Evolutionary conservation across 1,140 invertebrate genomes (phyloP).

Genomic region (Eupeodes corollae): DNA sequence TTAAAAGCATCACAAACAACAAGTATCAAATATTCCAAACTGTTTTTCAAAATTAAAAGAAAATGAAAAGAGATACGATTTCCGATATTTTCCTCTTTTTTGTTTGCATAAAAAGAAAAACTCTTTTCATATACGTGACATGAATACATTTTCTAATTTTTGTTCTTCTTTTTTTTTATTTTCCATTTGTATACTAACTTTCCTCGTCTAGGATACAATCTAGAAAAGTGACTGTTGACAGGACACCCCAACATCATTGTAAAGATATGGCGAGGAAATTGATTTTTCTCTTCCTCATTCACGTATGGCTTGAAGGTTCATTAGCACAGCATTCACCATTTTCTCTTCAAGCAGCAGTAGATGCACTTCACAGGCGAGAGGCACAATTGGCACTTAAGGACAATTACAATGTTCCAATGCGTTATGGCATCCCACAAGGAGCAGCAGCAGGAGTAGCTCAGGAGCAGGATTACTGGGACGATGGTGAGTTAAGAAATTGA

Average conservation of each 20-base stretch:
- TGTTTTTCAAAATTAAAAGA: too few relatives aligned
- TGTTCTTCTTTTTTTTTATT: too few relatives aligned
- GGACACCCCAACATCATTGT: neutral
- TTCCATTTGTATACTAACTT: too few relatives aligned
- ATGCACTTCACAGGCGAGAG: conserved; percentile 32
- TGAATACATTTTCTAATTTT: neutral
- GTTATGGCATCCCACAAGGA: conserved; percentile 9
- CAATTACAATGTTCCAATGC: conserved; percentile 26
- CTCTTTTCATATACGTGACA: neutral
- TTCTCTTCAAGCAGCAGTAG: conserved; percentile 32
- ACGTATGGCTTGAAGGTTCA: neutral
- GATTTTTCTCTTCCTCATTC: neutral
- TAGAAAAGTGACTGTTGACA: too few relatives aligned
- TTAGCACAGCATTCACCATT: conserved; percentile 22
- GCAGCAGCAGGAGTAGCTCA: conserved; percentile 1
- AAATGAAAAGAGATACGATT: too few relatives aligned
- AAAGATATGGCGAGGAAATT: neutral
- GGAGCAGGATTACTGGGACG: conserved; percentile 29
- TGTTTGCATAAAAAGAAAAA: too few relatives aligned
- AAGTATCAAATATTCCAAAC: too few relatives aligned
- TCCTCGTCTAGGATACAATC: neutral
- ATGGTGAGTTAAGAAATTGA: conserved; percentile 18
- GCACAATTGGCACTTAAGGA: conserved; percentile 21
- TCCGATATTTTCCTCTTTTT: too few relatives aligned
- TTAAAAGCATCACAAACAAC: too few relatives aligned